Evolutionary conservation across 2,888 invertebrate species (phyloP).

Genomic region (Euspilapteryx auroguttella): DNA sequence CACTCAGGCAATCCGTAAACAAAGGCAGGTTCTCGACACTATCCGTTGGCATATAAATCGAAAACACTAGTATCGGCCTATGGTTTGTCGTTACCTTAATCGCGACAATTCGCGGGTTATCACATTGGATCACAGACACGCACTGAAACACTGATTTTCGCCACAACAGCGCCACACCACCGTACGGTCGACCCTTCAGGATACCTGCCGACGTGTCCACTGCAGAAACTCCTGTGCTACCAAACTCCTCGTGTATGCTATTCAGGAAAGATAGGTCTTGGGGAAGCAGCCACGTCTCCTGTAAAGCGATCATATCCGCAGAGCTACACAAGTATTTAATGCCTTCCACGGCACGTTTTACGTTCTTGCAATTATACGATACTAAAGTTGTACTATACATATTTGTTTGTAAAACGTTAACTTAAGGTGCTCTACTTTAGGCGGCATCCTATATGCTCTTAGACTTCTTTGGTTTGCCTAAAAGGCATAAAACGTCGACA

Average conservation of each 20-base stretch:
- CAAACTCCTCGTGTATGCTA: not conserved
- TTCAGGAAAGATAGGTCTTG: not conserved
- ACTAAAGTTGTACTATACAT: not conserved
- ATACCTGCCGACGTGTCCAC: not conserved
- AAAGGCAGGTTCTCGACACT: not conserved
- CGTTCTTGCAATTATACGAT: not conserved
- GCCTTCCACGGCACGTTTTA: constrained; percentile 1
- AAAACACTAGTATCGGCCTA: not conserved
- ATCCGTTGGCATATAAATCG: not conserved
- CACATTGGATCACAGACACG: not conserved
- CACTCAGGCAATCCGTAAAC: constrained; percentile 5
- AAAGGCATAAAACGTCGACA: constrained; percentile 2
- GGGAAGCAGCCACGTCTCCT: not conserved
- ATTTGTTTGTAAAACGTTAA: not conserved
- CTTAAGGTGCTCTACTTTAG: not conserved
- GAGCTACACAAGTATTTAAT: not conserved
- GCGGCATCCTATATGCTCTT: not conserved
- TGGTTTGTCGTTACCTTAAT: not conserved
- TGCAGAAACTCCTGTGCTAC: not conserved
- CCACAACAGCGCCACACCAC: not conserved
- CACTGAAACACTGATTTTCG: not conserved
- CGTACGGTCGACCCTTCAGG: not conserved
- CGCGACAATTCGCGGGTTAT: not conserved
- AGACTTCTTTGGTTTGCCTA: constrained; percentile 1
- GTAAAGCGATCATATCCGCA: constrained; percentile 1